Percentiles rank a stretch among this genome's conserved stretches.
These are phyloP conservation scores for Deilephila porcellus DNA, from an alignment of 2,888 invertebrate genomes.

Conservation along the genomic window DNA sequence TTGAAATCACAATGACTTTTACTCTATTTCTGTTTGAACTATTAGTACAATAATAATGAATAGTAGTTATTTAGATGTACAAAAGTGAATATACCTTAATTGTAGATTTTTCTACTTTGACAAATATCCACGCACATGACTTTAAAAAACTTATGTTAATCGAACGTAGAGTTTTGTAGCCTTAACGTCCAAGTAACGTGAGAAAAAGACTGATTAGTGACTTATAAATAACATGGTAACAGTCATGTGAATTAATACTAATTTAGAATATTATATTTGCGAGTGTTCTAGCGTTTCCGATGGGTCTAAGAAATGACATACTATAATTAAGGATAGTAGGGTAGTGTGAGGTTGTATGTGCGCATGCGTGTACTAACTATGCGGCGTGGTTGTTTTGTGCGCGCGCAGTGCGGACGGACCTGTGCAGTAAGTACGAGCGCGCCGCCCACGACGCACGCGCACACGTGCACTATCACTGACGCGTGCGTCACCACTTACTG, in stretches of 20 bases:
- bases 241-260: too few species aligned
- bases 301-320: neutral
- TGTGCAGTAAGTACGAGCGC: conserved; percentile 74
- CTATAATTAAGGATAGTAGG: neutral
- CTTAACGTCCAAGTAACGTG: neutral
- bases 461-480: neutral
- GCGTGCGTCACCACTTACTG: neutral
- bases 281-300: conserved; percentile 10
- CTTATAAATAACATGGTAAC: neutral
- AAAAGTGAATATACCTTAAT: too few species aligned
- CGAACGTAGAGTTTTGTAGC: too few species aligned
- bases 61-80: too few species aligned
- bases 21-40: too few species aligned
- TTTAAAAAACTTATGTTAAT: too few species aligned
- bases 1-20: neutral
- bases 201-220: neutral
- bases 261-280: neutral
- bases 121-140: too few species aligned
- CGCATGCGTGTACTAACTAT: conserved; percentile 39
- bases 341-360: conserved; percentile 17
- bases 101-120: too few species aligned
- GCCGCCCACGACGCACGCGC: conserved; percentile 28
- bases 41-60: too few species aligned
- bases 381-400: conserved; percentile 58
- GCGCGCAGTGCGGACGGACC: conserved; percentile 78